These are phyloP conservation scores for Numenius phaeopus DNA, from an alignment of 2,797 vertebrate genomes.

Conservation along the genomic window DNA sequence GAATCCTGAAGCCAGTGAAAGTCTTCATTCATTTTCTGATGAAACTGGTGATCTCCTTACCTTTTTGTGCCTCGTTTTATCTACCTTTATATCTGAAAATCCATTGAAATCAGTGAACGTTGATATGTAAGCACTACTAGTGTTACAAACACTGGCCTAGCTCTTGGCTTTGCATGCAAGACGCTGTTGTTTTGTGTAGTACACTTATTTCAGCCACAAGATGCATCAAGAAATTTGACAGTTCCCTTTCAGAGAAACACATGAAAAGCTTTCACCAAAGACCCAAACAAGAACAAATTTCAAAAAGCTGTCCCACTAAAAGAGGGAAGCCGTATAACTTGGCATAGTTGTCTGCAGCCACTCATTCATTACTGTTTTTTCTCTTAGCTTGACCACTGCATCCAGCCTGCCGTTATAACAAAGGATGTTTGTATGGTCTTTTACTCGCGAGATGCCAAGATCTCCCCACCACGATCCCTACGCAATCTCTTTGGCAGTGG, in stretches of 20 bases:
- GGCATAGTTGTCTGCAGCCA: background rate
- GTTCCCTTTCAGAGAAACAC: background rate
- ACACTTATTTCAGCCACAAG: background rate
- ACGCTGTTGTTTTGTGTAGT: background rate
- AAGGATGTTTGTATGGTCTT: slow-evolving; percentile 99
- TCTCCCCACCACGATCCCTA: slow-evolving; percentile 94
- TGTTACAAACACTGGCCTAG: background rate
- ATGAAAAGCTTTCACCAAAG: background rate
- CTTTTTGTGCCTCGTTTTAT: background rate
- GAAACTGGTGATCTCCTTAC: background rate
- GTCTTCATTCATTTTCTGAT: background rate
- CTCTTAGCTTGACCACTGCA: slow-evolving; percentile 95
- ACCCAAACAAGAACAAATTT: background rate
- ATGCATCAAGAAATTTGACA: background rate
- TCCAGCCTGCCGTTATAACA: slow-evolving; percentile 97
- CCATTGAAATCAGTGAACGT: rapidly evolving
- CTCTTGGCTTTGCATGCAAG: background rate
- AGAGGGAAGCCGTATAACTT: background rate
- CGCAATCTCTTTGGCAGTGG: slow-evolving; percentile 95
- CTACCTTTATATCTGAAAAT: background rate
- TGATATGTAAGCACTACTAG: background rate
- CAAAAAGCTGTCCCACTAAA: background rate
- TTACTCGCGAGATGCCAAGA: slow-evolving; percentile 96
- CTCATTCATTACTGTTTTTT: background rate
- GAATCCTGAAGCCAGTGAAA: background rate